Conservation (phyloP, 2,888 invertebrate genomes). For the Polyploca ridens region DNA sequence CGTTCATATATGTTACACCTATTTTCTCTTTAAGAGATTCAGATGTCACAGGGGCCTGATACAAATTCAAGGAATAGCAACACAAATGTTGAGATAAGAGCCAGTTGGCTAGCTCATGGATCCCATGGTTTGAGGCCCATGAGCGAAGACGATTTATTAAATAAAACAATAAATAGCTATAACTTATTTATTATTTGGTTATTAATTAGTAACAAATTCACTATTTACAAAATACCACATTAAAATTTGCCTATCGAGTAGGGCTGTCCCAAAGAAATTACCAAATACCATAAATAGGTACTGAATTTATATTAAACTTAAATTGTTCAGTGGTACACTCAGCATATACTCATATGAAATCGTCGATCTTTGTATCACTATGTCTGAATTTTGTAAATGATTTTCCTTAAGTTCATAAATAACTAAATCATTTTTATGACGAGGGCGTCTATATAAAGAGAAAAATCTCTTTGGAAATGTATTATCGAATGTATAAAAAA, state of each 20-base stretch:
- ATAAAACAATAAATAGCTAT: slow-evolving; percentile 41
- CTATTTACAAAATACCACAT: slow-evolving; percentile 76
- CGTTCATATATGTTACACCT: no score
- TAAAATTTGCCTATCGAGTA: slow-evolving; percentile 50
- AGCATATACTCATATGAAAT: neutral
- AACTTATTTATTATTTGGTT: slow-evolving; percentile 78
- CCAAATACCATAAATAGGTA: slow-evolving; percentile 25
- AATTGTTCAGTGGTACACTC: neutral
- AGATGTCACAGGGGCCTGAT: no score
- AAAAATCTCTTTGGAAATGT: neutral
- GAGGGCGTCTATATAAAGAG: neutral
- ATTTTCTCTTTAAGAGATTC: no score
- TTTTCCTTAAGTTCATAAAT: neutral
- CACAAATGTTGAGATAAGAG: no score
- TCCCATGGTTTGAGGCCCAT: no score
- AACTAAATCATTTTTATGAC: neutral
- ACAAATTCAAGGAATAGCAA: no score
- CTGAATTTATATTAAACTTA: neutral
- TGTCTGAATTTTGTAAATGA: neutral
- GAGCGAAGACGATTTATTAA: slow-evolving; percentile 19
- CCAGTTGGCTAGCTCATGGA: no score
- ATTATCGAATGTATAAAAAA: neutral
- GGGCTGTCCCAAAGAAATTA: slow-evolving; percentile 44
- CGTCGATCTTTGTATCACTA: no score
- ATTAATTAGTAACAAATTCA: slow-evolving; percentile 66